These are phyloP conservation scores for Spialia ferax DNA, from an alignment of 2,888 invertebrate species.

Conservation along the genomic window DNA sequence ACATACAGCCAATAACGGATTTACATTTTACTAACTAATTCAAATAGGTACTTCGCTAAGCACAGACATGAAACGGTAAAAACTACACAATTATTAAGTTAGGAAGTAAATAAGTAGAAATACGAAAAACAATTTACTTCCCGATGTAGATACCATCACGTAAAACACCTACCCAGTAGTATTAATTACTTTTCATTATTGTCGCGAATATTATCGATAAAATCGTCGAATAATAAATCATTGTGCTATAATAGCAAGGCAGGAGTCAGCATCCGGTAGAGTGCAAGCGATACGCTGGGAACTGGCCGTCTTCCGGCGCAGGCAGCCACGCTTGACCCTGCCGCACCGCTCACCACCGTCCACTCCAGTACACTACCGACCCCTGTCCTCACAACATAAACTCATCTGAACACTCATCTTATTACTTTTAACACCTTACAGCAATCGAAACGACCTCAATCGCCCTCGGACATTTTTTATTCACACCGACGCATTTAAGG, in stretches of 20 bases:
- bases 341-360: constrained; percentile 21
- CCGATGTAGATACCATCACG: too few relatives aligned
- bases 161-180: too few relatives aligned
- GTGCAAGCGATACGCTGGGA: constrained; percentile 84
- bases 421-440: constrained; percentile 71
- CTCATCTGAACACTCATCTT: constrained; percentile 53
- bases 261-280: constrained; percentile 76
- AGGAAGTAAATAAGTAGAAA: too few relatives aligned
- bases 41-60: too few relatives aligned
- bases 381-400: constrained; percentile 50
- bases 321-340: constrained; percentile 57
- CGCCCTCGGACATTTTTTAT: constrained; percentile 71
- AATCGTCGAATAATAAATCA: constrained; percentile 42
- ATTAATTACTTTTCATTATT: constrained; percentile 6
- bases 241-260: constrained; percentile 42
- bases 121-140: too few relatives aligned
- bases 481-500: constrained; percentile 77
- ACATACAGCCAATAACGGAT: too few relatives aligned
- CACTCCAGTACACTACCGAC: constrained; percentile 46
- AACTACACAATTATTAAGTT: too few relatives aligned
- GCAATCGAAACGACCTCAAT: constrained; percentile 70
- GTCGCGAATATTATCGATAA: constrained; percentile 40
- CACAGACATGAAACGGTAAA: too few relatives aligned
- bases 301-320: constrained; percentile 73
- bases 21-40: too few relatives aligned